A percentile compares a stretch with the other conserved stretches of the same genome.
Evolutionary conservation across 2,797 vertebrate genomes (phyloP).

Genomic region (Pangasius krempfi): DNA sequence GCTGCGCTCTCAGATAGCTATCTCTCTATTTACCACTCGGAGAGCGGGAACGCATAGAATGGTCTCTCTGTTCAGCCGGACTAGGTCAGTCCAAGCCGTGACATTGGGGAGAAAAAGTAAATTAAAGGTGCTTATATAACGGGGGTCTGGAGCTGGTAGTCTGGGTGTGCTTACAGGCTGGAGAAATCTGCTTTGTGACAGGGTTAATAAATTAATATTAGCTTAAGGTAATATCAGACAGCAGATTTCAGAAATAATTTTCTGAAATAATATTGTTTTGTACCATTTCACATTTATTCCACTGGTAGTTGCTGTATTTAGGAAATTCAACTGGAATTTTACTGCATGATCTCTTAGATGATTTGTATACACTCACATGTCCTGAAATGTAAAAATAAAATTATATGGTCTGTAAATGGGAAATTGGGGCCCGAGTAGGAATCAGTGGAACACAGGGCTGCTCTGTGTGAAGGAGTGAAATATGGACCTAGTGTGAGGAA

Average conservation of each 20-base stretch:
- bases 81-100: constrained; percentile 32
- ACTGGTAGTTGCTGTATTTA: background rate
- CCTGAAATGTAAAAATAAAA: constrained; percentile 22
- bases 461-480: constrained; percentile 57
- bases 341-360: background rate
- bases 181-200: background rate
- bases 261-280: constrained; percentile 11
- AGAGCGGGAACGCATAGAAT: constrained; percentile 38
- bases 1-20: constrained; percentile 53
- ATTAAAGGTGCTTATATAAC: constrained; percentile 50
- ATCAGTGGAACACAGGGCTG: constrained; percentile 51
- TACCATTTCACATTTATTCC: constrained; percentile 11
- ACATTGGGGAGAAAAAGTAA: constrained; percentile 37
- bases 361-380: background rate
- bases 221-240: background rate
- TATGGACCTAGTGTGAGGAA: constrained; percentile 46
- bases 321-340: background rate
- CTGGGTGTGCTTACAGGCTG: constrained; percentile 14
- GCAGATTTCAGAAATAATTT: constrained; percentile 8
- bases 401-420: constrained; percentile 40
- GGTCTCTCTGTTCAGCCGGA: constrained; percentile 45
- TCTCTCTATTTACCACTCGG: constrained; percentile 41
- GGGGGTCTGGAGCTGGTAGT: constrained; percentile 9
- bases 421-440: constrained; percentile 36
- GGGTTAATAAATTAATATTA: constrained; percentile 20